Evolutionary conservation across 2,888 invertebrate genomes (phyloP), one percentile per base, ranked within the genome.

Genomic region (Lasioglossum leucozonium): DNA sequence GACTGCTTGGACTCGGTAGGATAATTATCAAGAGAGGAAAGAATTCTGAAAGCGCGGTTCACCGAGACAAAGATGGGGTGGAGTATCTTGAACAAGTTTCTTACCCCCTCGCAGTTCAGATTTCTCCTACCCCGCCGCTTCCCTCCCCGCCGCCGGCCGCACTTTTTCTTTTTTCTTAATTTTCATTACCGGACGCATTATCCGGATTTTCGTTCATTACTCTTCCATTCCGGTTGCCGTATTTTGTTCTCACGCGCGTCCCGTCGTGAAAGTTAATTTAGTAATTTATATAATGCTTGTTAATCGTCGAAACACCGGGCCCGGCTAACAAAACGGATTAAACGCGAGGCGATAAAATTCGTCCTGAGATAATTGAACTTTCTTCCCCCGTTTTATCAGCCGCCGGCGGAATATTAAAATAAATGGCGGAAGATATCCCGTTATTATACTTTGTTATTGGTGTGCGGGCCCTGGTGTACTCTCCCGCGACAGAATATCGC

Each of bases 11-110:
- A 91, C n/a, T n/a, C 91, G 91, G 91, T 91, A 91, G 93, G 93
- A 94, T 94, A 94, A 94, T 94, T 94, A 94, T 93, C 93, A 93
- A 92, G 91, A 91, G 91, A 90, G 90, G 91, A 92, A 92, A 92
- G 3, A 93, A 93, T 93, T 91, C 91, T 92, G 90, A 91, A 93
- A 92, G 92, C 91, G 91, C 91, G 89, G 90, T 89, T 89, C 86
- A 80, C 85, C 93, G 91, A 93, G 93, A 93, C 93, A 93, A 93
- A 92, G 90, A 91, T 72, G 72, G 76, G 69, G 69, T 62, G 75
- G 55, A 26, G 81, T 74, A 81, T 79, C 74, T 83, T 79, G 87
- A 77, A 81, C 86, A 79, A 80, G 79, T 84, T 84, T 77, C 72
- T 71, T 81, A 84, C 62, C 72, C 62, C 72, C 72, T 26, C 37